Base-by-base conservation (phyloP, 1,140 invertebrate species). In the Procambarus clarkii region DNA sequence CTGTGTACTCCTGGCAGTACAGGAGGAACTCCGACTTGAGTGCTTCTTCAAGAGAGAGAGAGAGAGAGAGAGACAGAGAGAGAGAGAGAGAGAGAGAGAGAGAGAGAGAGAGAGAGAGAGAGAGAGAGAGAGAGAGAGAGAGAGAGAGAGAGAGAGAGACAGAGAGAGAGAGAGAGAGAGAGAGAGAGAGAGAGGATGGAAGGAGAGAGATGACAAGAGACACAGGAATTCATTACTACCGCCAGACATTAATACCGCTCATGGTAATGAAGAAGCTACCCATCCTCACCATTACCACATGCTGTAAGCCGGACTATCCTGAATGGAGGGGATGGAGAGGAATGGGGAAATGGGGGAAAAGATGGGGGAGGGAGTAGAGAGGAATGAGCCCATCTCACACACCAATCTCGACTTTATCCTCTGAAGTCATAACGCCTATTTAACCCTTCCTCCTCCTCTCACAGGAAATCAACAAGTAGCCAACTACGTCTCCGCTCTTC, bases 211-310 rank as follows among this genome's bases (percentile, higher is more conserved):
- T 54, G 7, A 11, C 50, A 54, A 54, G 50, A n/a, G 7, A 54
- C 50, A 54, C 21, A 9, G 54, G 80, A 24, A 86, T 86, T 86
- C 69, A 76, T 74, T 50, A 86, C 83, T 9, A 48, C 34, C 46
- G 45, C 83, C 76, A n/a, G 44, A 74, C 69, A 86, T 54, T 74
- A 86, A 76, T 86, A 86, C 44, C 11, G 18, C 45, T 76, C 44
- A 86, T 86, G 64, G 69, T 48, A 86, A 76, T 84, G 82, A 69
- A 71, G 64, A 71, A 24, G 54, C 54, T 48, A 24, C 54, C 48
- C 9, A 24, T 84, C 60, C 18, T 48, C 71, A 50, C 2, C 83
- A 84, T 85, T 85, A 74, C 82, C 60, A 84, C 71, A 84, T 71
- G 82, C 8, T 24, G 82, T 60, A 69, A 11, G 45, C 77, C 24